These are phyloP conservation scores for Geotrypetes seraphini DNA, from an alignment of 2,797 vertebrate species.

Conservation along the genomic window DNA sequence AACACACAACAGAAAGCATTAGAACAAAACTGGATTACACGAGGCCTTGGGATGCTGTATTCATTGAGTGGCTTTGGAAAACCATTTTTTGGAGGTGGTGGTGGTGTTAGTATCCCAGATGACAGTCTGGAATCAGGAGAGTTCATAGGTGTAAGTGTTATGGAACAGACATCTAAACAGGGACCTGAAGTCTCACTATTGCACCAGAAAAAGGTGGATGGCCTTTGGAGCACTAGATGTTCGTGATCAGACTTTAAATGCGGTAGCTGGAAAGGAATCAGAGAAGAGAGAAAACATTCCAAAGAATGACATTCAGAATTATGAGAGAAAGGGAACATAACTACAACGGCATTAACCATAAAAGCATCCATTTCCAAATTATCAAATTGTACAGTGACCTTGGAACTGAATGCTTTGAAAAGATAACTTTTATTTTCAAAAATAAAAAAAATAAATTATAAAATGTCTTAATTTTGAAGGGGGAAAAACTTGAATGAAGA, in stretches of 20 bases:
- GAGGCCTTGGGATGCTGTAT: conserved; percentile 72
- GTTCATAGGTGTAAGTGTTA: conserved; percentile 81
- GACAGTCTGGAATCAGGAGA: conserved; percentile 78
- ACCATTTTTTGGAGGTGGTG: conserved; percentile 70
- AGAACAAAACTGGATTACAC: conserved; percentile 57
- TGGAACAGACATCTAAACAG: conserved; percentile 82
- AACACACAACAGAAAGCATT: conserved; percentile 8
- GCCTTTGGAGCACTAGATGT: conserved; percentile 72
- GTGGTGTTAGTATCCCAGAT: conserved; percentile 68
- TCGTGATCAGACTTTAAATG: conserved; percentile 72
- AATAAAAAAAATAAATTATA: too few species aligned
- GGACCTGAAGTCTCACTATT: conserved; percentile 71
- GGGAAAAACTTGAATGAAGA: too few species aligned
- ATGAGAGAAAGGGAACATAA: too few species aligned
- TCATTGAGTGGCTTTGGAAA: conserved; percentile 61
- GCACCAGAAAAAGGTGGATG: conserved; percentile 80
- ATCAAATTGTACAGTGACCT: too few species aligned
- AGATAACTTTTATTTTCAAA: too few species aligned
- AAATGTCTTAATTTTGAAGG: too few species aligned
- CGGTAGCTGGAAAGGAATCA: conserved; percentile 71
- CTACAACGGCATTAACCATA: too few species aligned
- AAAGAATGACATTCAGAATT: too few species aligned
- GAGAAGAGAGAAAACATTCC: conserved; percentile 57
- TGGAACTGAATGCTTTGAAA: too few species aligned
- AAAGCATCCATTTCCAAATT: too few species aligned